phyloP scores from a whole-genome alignment of 2,113 vertebrate species.

The Hoplias malabaricus region DNA sequence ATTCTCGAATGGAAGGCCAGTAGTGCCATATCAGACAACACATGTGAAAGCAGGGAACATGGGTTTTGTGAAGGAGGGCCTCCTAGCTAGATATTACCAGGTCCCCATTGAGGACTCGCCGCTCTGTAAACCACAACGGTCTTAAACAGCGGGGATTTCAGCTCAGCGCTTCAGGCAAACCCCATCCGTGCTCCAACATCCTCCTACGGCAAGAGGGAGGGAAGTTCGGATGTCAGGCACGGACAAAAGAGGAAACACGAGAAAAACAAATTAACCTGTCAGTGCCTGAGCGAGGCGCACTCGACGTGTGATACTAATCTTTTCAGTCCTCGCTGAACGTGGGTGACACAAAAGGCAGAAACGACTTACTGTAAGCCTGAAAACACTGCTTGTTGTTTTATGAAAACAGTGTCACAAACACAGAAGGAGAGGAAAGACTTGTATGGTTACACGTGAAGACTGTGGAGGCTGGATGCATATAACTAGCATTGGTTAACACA shows the following conservation, averaged over 20 bases:
- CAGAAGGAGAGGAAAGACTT: not conserved
- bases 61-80: not conserved
- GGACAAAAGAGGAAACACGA: conserved; percentile 40
- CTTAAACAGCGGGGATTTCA: conserved; percentile 28
- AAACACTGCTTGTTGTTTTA: conserved; percentile 30
- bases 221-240: conserved; percentile 20
- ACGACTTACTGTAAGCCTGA: conserved; percentile 27
- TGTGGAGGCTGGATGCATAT: not conserved
- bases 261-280: conserved; percentile 47
- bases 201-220: conserved; percentile 42
- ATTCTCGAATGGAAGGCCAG: no score
- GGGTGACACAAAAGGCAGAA: conserved; percentile 37
- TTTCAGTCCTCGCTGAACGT: conserved; percentile 11
- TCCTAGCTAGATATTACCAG: not conserved
- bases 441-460: not conserved
- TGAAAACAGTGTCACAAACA: conserved; percentile 27
- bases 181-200: conserved; percentile 7
- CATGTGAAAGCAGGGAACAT: not conserved
- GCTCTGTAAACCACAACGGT: conserved; percentile 1
- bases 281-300: conserved; percentile 29
- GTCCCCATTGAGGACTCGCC: conserved; percentile 8
- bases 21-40: not conserved
- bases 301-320: conserved; percentile 36
- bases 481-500: not conserved
- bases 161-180: conserved; percentile 26